phyloP scores from a whole-genome alignment of 2,113 vertebrate species.

The Pachycephala philippinensis region DNA sequence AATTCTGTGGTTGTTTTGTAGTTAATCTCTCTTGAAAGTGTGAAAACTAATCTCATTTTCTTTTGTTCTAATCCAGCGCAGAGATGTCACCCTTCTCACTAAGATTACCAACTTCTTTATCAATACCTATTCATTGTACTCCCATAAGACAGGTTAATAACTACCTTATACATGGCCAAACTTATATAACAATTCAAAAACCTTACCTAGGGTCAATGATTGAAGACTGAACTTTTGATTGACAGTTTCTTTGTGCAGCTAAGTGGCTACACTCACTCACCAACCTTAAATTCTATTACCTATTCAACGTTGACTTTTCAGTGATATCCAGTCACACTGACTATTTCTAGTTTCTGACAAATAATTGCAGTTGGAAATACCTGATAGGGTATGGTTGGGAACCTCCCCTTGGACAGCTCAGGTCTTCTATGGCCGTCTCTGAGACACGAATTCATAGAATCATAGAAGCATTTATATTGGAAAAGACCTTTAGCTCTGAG shows the following conservation, averaged over 20 bases:
- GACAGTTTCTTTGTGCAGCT: not conserved
- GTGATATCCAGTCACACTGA: not conserved
- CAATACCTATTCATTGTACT: not conserved
- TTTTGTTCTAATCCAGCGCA: not conserved
- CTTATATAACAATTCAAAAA: not conserved
- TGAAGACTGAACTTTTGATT: not conserved
- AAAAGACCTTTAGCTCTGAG: not conserved
- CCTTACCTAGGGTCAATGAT: not conserved
- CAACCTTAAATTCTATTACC: not conserved
- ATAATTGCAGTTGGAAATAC: not conserved
- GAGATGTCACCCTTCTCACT: not conserved
- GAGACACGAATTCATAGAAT: not conserved
- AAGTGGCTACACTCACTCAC: not conserved
- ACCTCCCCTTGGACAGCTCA: accelerated
- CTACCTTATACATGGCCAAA: not conserved
- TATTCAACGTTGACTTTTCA: not conserved
- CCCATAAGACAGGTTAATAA: not conserved
- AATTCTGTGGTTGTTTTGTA: not conserved
- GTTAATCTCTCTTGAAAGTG: not conserved
- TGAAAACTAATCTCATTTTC: not conserved
- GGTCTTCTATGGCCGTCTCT: not conserved
- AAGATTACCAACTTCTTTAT: not conserved
- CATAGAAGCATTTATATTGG: not conserved
- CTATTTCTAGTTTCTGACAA: not conserved
- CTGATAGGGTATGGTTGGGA: not conserved